A percentile compares a stretch with the other conserved stretches of the same genome.
Conservation (phyloP, 2,113 vertebrate species). For the Pica pica region DNA sequence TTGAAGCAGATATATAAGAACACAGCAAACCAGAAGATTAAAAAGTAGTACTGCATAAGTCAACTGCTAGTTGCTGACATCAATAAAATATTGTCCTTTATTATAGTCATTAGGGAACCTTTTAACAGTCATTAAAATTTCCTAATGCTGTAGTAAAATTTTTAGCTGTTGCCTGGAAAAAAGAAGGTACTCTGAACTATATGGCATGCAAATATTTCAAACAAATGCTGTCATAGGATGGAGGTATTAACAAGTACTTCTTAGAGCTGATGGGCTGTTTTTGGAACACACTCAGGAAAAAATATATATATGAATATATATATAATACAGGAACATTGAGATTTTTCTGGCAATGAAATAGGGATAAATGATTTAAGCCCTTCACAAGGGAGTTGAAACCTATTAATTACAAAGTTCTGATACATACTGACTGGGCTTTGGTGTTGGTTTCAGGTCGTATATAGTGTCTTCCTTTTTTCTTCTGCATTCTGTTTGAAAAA, state of each 20-base stretch:
- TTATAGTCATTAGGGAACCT: constrained; percentile 50
- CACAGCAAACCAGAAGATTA: neutral
- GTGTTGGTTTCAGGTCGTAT: neutral
- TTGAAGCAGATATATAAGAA: neutral
- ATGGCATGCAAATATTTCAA: constrained; percentile 25
- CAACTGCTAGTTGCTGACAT: constrained; percentile 31
- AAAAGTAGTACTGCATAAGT: constrained; percentile 4
- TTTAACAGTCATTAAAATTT: constrained; percentile 53
- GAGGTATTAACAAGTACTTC: neutral
- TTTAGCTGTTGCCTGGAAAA: constrained; percentile 32
- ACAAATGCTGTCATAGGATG: neutral
- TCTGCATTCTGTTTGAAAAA: neutral
- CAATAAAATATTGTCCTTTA: constrained; percentile 56
- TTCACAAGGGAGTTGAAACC: neutral
- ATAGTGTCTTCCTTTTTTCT: neutral
- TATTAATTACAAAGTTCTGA: neutral
- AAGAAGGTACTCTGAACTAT: neutral
- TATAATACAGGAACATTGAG: neutral
- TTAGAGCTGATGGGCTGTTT: neutral
- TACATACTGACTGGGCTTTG: neutral
- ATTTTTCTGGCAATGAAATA: neutral
- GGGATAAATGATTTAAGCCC: neutral
- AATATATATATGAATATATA: neutral
- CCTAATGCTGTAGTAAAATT: constrained; percentile 32
- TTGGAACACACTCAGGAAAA: neutral